A percentile compares a stretch with the other conserved stretches of the same genome.
phyloP scores from a whole-genome alignment of 2,888 invertebrate species.

The Lasioglossum pauxillum region DNA sequence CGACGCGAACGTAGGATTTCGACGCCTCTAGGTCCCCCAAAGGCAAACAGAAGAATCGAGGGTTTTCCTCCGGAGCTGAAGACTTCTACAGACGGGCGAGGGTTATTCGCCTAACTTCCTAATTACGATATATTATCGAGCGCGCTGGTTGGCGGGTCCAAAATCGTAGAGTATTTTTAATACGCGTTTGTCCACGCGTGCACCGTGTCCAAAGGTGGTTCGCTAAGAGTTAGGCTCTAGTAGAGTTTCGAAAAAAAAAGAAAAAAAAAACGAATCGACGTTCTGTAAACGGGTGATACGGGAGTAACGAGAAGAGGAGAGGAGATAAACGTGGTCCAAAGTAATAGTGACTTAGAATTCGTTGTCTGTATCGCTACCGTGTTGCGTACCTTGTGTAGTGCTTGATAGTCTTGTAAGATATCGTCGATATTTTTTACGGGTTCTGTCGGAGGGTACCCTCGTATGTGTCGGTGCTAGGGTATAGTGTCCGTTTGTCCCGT shows the following conservation, averaged over 20 bases:
- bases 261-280: conserved; percentile 32
- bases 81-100: conserved; percentile 29
- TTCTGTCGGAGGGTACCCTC: conserved; percentile 12
- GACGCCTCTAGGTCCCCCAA: not conserved
- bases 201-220: conserved; percentile 30
- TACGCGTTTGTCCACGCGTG: conserved; percentile 47
- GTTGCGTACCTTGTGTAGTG: conserved; percentile 3
- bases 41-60: conserved; percentile 19
- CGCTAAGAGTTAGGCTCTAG: conserved; percentile 54
- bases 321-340: conserved; percentile 66
- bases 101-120: conserved; percentile 49
- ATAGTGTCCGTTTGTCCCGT: conserved; percentile 1
- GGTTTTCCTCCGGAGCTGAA: conserved; percentile 22
- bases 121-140: conserved; percentile 74
- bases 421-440: conserved; percentile 41
- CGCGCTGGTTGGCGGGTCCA: conserved; percentile 84
- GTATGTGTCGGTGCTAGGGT: not conserved
- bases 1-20: not conserved
- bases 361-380: conserved; percentile 7
- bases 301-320: not conserved
- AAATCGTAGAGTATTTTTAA: conserved; percentile 83
- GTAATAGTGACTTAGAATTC: conserved; percentile 72
- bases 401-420: not conserved
- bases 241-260: conserved; percentile 20
- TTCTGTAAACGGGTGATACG: conserved; percentile 45